A percentile compares a stretch with the other conserved stretches of the same genome.
phyloP scores from a whole-genome alignment of 2,113 vertebrate genomes.

The Daphoenositta chrysoptera region DNA sequence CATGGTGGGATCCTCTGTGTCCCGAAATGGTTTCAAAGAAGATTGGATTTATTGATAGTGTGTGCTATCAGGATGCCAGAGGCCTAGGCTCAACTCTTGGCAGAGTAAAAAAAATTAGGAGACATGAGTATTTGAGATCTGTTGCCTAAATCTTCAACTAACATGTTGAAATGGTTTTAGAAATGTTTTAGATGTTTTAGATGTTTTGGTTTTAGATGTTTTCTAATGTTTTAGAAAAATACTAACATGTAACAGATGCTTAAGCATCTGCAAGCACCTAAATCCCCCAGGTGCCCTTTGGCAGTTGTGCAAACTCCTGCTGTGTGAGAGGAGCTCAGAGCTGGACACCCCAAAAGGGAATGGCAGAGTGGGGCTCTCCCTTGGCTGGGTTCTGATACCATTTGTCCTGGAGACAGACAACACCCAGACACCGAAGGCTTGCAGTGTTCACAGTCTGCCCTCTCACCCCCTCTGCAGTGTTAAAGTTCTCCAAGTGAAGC shows the following conservation, averaged over 20 bases:
- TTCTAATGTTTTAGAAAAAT: too few species aligned
- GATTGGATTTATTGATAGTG: background rate
- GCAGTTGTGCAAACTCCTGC: background rate
- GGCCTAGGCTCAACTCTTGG: background rate
- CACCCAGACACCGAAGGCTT: background rate
- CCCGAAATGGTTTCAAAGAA: background rate
- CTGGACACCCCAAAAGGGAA: rapidly evolving
- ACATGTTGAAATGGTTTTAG: too few species aligned
- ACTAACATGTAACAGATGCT: too few species aligned
- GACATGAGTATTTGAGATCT: background rate
- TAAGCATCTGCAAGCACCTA: background rate
- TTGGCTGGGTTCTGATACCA: background rate
- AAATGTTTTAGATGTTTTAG: too few species aligned
- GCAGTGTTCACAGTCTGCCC: background rate
- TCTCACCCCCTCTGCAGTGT: background rate
- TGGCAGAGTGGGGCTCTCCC: background rate
- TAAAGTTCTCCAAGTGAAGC: background rate
- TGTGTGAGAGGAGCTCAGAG: background rate
- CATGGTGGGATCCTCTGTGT: rapidly evolving
- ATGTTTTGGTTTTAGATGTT: too few species aligned
- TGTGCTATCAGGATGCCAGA: background rate
- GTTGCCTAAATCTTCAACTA: background rate
- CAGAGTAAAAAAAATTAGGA: background rate
- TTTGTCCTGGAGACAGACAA: background rate
- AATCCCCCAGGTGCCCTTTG: background rate